Evolutionary conservation across 2,888 invertebrate species (phyloP), one percentile per base, ranked within the genome.

Genomic region (Liposcelis brunnea): DNA sequence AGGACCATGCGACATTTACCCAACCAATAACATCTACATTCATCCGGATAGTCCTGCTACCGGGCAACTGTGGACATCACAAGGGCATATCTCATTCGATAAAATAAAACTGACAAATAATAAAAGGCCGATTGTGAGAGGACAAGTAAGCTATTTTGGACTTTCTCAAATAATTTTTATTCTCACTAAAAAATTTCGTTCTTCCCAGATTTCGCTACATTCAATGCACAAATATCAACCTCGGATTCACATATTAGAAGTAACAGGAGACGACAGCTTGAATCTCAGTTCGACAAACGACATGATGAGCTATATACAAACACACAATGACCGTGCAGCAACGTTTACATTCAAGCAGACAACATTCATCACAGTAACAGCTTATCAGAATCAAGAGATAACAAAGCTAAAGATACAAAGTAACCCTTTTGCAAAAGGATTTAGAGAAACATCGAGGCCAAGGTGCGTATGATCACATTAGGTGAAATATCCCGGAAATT

Each of bases 101-200:
- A 63, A 64, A 48, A 57, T 66, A 14, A 66, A 66, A 51, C 54
- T 66, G 34, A 66, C 66, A 43, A 66, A 66, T 55, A 64, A 64
- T 50, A 50, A 55, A 31, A 47, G 51, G 31, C 52, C 54, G 15
- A 45, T 52, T 8, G 51, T 54, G 26, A 47, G 52, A 42, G 56
- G 54, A 42, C 55, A 55, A 49, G 54, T 55, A 47, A 47, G 46
- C 4, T 42, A n/a, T 37, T 12, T 6, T 26, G 26, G n/a, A n/a
- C n/a, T n/a, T n/a, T n/a, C 10, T 40, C 12, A 18, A n/a, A n/a
- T n/a, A n/a, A n/a, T n/a, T n/a, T n/a, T n/a, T n/a, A n/a, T n/a
- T n/a, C n/a, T n/a, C n/a, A n/a, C n/a, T n/a, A n/a, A n/a, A n/a
- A n/a, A n/a, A n/a, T n/a, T 10, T 44, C 15, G 16, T 21, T 35